Percentiles rank a stretch among this genome's conserved stretches.
Conservation (phyloP, 2,888 invertebrate species). For the Melitaea athalia region DNA sequence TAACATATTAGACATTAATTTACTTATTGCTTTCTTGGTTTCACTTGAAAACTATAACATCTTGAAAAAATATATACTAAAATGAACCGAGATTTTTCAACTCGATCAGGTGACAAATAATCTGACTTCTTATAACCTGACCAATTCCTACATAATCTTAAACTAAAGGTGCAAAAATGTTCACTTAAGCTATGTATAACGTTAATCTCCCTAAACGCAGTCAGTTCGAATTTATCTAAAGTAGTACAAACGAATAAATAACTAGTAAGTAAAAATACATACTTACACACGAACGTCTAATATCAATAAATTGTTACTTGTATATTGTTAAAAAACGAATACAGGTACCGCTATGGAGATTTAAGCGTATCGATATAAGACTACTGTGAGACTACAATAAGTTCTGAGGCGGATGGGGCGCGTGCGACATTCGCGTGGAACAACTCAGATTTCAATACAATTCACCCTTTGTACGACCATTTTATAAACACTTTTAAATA, state of each 20-base stretch:
- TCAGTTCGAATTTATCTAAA: conserved; percentile 75
- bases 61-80: background rate
- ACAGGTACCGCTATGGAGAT: conserved; percentile 74
- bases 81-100: conserved; percentile 7
- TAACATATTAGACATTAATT: background rate
- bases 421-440: conserved; percentile 3
- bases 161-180: conserved; percentile 66
- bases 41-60: background rate
- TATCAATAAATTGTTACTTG: conserved; percentile 63
- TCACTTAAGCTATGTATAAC: conserved; percentile 68
- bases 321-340: conserved; percentile 71
- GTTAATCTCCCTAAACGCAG: conserved; percentile 76
- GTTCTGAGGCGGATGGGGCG: conserved; percentile 18
- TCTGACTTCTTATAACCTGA: conserved; percentile 10
- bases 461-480: background rate
- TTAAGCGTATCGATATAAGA: conserved; percentile 69
- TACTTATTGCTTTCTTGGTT: background rate
- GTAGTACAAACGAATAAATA: conserved; percentile 69
- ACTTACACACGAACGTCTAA: conserved; percentile 60
- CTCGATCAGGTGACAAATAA: background rate
- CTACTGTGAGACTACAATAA: too few relatives aligned
- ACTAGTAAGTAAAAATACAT: conserved; percentile 63
- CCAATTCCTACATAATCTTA: conserved; percentile 52
- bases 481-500: background rate
- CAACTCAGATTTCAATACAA: conserved; percentile 15